A percentile compares a stretch with the other conserved stretches of the same genome.
Conservation (phyloP, 1,140 invertebrate genomes). For the Lamellibrachia luymesi region DNA sequence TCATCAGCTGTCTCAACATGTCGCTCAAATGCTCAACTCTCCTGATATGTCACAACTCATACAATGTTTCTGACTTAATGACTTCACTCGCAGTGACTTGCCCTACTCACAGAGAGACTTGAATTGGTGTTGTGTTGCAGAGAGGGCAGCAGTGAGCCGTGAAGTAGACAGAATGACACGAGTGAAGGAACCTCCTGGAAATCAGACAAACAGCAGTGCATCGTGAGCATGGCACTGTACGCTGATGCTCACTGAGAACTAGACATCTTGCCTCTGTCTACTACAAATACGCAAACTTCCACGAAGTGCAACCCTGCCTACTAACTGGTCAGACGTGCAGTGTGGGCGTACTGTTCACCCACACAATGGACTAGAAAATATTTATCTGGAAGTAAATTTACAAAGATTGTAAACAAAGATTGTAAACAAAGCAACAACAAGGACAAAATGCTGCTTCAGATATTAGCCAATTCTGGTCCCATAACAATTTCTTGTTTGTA, state of each 20-base stretch:
- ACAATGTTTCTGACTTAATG: too few relatives aligned
- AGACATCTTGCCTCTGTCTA: background rate
- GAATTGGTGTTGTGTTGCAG: background rate
- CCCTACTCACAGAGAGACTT: background rate
- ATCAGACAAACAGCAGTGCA: background rate
- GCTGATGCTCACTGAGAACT: background rate
- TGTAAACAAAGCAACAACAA: background rate
- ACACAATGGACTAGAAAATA: background rate
- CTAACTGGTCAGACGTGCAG: background rate
- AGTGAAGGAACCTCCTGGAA: conserved; percentile 63
- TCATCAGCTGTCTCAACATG: too few relatives aligned
- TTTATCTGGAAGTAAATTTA: background rate
- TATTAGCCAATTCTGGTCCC: background rate
- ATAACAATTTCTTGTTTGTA: background rate
- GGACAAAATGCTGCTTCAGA: background rate
- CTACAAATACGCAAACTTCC: background rate
- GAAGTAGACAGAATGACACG: conserved; percentile 84
- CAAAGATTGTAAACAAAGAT: background rate
- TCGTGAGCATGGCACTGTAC: background rate
- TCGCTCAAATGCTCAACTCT: too few relatives aligned
- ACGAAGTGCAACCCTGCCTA: background rate
- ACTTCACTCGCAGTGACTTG: too few relatives aligned
- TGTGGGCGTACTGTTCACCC: background rate
- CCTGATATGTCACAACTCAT: too few relatives aligned
- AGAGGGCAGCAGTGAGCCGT: conserved; percentile 67